Evolutionary conservation across 2,797 vertebrate genomes (phyloP), one percentile per base, ranked within the genome.

Genomic region (Gobio occitaniae): DNA sequence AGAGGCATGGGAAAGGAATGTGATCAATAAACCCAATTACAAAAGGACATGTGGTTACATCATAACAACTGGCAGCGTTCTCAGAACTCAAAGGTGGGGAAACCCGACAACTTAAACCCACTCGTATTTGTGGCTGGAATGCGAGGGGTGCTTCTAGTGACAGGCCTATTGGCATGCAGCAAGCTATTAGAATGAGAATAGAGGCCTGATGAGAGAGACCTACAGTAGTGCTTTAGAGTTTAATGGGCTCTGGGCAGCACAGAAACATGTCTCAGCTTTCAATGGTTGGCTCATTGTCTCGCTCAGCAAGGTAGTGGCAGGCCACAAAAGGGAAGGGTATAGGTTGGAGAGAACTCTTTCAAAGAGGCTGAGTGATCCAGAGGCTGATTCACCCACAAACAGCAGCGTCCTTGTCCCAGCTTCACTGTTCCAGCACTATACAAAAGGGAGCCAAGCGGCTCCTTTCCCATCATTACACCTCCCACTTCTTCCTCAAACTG

Each of bases 151-250:
- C 78, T 88, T 89, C 84, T 76, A 85, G 72, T 77, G 11, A 76
- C 52, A 52, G 78, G 56, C 65, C 87, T 84, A 87, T 84, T 90
- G 87, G 88, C 78, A 88, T 87, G 76, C 78, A 65, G 59, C 50
- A 11, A 11, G 6, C 80, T 25, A 88, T 91, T 90, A 89, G 78
- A 89, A 93, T 90, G 48, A 91, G 87, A 91, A 92, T 90, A 80
- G 85, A 65, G 63, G 84, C 86, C 86, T 86, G 84, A 87, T 87
- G 87, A 89, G 86, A 83, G 86, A 78, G 86, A 59, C 87, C 85
- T 82, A 89, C 86, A 90, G 89, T 88, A 80, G 84, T 87, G 88
- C 90, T 90, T 84, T 87, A 84, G 86, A 80, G 80, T 74, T 89
- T 88, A 90, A 91, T 63, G 80, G 90, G 86, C 87, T 88, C 80